phyloP scores from a whole-genome alignment of 2,888 invertebrate species.

The Tethea ocularis region DNA sequence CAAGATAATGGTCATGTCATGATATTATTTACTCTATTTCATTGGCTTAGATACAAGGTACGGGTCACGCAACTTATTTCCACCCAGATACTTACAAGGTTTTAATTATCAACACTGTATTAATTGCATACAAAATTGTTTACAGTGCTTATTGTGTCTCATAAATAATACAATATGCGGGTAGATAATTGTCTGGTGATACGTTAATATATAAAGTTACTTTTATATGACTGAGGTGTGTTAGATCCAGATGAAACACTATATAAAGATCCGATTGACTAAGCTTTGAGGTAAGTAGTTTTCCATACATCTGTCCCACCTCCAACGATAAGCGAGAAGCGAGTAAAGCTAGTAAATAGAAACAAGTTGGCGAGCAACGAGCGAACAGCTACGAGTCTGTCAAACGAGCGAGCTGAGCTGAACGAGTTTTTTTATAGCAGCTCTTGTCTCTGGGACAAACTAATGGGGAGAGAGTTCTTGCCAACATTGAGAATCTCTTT shows the following conservation, averaged over 20 bases:
- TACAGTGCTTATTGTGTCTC: constrained; percentile 6
- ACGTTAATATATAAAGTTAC: background rate
- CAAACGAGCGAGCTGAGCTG: too few relatives aligned
- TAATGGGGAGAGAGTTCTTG: too few relatives aligned
- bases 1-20: background rate
- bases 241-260: background rate
- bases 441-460: too few relatives aligned
- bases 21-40: background rate
- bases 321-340: too few relatives aligned
- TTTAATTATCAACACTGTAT: constrained; percentile 1
- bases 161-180: constrained; percentile 19
- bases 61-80: background rate
- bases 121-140: constrained; percentile 7
- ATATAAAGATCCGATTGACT: background rate
- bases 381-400: too few relatives aligned
- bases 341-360: too few relatives aligned
- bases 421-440: too few relatives aligned
- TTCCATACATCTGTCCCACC: background rate
- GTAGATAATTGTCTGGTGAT: constrained; percentile 7
- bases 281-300: background rate
- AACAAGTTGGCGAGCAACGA: too few relatives aligned
- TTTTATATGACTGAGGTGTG: background rate
- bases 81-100: constrained; percentile 6
- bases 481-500: too few relatives aligned
- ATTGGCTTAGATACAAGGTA: background rate